A percentile compares a stretch with the other conserved stretches of the same genome.
Conservation (phyloP, 23 tunicate species). For the Aplidium turbinatum region DNA sequence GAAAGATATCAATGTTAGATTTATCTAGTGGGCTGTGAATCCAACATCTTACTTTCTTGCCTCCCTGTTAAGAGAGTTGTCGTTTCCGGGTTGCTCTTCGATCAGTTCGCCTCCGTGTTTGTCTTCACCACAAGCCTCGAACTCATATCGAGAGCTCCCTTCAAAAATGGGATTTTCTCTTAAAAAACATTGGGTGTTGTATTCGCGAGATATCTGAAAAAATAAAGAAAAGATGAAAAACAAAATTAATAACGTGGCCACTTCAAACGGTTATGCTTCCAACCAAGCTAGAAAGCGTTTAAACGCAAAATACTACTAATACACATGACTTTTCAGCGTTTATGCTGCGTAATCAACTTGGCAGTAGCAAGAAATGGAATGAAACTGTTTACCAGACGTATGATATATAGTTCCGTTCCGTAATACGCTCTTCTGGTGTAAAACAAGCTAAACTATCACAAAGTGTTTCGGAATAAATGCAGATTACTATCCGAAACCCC, state of each 20-base stretch:
- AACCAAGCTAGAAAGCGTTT: too few species aligned
- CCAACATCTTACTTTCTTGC: slow-evolving; percentile 77
- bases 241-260: too few species aligned
- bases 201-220: slow-evolving; percentile 79
- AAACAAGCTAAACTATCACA: too few species aligned
- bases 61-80: slow-evolving; percentile 88
- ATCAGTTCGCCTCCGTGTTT: slow-evolving; percentile 31
- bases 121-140: slow-evolving; percentile 80
- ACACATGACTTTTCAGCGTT: too few species aligned
- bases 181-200: slow-evolving; percentile 68
- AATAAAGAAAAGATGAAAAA: background rate
- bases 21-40: background rate
- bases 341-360: background rate
- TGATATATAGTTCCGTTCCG: too few species aligned
- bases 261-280: too few species aligned
- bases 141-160: slow-evolving; percentile 74
- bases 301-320: too few species aligned
- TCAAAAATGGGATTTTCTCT: slow-evolving; percentile 76
- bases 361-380: slow-evolving; percentile 23
- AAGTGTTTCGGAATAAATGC: too few species aligned
- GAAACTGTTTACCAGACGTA: too few species aligned
- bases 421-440: too few species aligned
- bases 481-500: too few species aligned
- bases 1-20: background rate
- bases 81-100: slow-evolving; percentile 74